These are phyloP conservation scores for Theropithecus gelada DNA, from an alignment of 2,113 vertebrate species.

Conservation along the genomic window DNA sequence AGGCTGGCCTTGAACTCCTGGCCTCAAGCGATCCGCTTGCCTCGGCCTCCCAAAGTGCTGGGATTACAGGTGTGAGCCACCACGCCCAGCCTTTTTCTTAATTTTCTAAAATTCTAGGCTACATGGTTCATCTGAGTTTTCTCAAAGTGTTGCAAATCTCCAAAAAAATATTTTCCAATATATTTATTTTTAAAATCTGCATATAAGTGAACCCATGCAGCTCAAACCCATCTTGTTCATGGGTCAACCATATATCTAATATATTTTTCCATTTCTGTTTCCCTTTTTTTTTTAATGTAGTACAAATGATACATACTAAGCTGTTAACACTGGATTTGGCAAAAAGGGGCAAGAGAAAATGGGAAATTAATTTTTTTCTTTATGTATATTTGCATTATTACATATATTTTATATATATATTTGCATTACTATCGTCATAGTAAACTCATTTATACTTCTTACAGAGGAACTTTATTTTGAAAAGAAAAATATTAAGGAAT, in stretches of 20 bases:
- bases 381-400: neutral
- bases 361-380: neutral
- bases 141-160: neutral
- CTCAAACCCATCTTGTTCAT: neutral
- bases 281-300: neutral
- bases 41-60: no score
- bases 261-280: neutral
- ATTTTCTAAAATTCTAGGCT: neutral
- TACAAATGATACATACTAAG: neutral
- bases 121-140: neutral
- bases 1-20: no score
- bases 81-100: neutral
- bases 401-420: neutral
- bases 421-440: neutral
- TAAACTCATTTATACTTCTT: neutral
- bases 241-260: neutral
- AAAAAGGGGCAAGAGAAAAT: neutral
- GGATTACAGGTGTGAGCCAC: no score
- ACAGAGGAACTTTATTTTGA: conserved; percentile 1
- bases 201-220: neutral
- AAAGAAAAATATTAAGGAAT: neutral
- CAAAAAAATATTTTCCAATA: neutral
- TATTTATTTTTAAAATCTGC: neutral
- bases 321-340: neutral
- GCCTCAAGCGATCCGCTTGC: no score